Evolutionary conservation across 2,888 invertebrate genomes (phyloP), one percentile per base, ranked within the genome.

Genomic region (Platerodrilus igneus): DNA sequence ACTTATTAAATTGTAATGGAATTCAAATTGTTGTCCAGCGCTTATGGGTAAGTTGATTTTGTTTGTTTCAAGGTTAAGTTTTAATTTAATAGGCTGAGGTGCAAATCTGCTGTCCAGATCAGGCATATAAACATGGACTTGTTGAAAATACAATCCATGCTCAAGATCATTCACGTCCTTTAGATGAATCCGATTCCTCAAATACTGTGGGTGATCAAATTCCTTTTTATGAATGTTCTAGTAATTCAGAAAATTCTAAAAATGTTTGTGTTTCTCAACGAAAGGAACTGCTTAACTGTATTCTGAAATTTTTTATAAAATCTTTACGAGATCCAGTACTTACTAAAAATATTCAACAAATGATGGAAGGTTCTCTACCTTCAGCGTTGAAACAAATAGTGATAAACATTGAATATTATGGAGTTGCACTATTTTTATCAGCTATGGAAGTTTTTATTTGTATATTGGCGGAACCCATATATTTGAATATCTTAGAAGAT

Each of bases 381-480:
- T 75, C 77, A 27, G 85, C 87, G 1, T 63, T 91, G 45, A 84
- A 86, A 52, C 83, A 83, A 57, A 86, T 92, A 17, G 86, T 92
- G 46, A 86, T 87, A 50, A 90, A 91, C 69, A 85, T 88, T 0
- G 89, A 90, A 58, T 92, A 89, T 63, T 91, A 91, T 62, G 90
- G 90, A 1, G 83, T 89, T 7, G 88, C 88, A 1, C 66, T 92
- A 33, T 91, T 90, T 65, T 69, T 89, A 18, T 68, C 89, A 29
- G 87, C 87, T 47, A 83, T 86, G 1, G 88, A 89, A 67, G 87
- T 91, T 8, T 88, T 90, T 0, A 88, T 87, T 4, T 90, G 89
- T 59, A 81, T 83, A 15, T 83, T 82, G 57, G 82, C 82, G 71
- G 90, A 92, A 64, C 91, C 91, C 1, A 86, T 87, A 2, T 68